A percentile compares a stretch with the other conserved stretches of the same genome.
phyloP scores from a whole-genome alignment of 2,113 vertebrate genomes.

The Lamprotornis superbus region DNA sequence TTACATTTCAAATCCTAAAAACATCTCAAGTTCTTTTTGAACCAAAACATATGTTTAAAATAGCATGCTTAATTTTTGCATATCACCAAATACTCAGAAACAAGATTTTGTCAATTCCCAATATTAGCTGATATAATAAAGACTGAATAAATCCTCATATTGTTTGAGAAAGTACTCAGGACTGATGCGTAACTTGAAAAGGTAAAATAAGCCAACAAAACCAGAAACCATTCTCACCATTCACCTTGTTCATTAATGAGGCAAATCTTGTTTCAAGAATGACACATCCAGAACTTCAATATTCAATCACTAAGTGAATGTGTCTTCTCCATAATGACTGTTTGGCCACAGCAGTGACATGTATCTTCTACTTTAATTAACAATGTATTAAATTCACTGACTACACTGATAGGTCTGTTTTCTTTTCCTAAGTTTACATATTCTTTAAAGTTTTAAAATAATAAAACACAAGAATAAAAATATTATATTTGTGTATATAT shows the following conservation, averaged over 20 bases:
- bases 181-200: conserved; percentile 26
- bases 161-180: conserved; percentile 21
- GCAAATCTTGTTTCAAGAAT: conserved; percentile 25
- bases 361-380: conserved; percentile 53
- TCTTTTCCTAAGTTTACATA: conserved; percentile 61
- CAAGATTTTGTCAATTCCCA: neutral
- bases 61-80: neutral
- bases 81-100: neutral
- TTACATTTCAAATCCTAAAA: neutral
- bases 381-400: conserved; percentile 41
- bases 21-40: neutral
- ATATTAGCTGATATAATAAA: conserved; percentile 17
- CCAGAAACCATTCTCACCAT: conserved; percentile 11
- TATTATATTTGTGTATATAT: neutral
- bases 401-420: conserved; percentile 37
- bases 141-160: neutral
- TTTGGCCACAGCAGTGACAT: conserved; percentile 21
- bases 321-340: conserved; percentile 26
- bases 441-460: conserved; percentile 60
- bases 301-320: conserved; percentile 58
- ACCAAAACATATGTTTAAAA: neutral
- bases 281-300: conserved; percentile 49
- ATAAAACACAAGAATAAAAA: conserved; percentile 7
- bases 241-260: neutral
- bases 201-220: conserved; percentile 51